Evolutionary conservation across 2,113 vertebrate species (phyloP), one percentile per base, ranked within the genome.

Genomic region (Datnioides undecimradiatus): DNA sequence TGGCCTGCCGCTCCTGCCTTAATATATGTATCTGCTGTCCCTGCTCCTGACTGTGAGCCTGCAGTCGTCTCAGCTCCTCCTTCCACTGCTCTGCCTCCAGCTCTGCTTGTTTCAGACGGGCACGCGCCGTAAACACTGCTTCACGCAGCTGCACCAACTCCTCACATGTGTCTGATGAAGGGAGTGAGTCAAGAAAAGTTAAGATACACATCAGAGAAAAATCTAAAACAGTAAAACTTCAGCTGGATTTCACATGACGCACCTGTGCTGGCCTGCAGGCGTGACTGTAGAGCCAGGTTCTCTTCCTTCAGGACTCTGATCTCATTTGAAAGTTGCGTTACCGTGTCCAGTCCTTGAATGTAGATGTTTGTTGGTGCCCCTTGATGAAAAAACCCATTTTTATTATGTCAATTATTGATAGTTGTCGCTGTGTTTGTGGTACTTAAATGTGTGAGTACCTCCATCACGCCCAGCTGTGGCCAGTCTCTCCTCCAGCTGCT

Each of bases 401-500:
- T 36, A 43, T n/a, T 6, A 65, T 54, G 6, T 48, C 1, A 27
- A 41, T 52, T 64, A 1, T 25, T 9, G 1, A 40, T 25, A 3
- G 31, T 79, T 3, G 73, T 55, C 9, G 21, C 13, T 21, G 29
- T 48, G 57, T 76, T 25, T 19, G 21, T 55, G 64, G 62, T 60
- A 34, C 5, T 31, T 14, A 31, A 23, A 12, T 57, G 34, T 38
- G 29, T 48, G 48, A 45, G 19, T 82, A 98, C 97, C 96, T 0
- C 79, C 92, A 3, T 92, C 91, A 1, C 90, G 95, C 60, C 94
- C 10, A 0, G 89, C 36, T 0, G 90, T 88, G 36, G 94, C 91
- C 74, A 99, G 93, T 49, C 95, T 93, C 41, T 91, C 89, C 36
- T 98, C 95, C 13, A 98, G 95, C 92, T 98, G 97, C 85, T 96